These are phyloP conservation scores for Venustaconcha ellipsiformis DNA, from an alignment of 1,140 invertebrate genomes.

Conservation along the genomic window DNA sequence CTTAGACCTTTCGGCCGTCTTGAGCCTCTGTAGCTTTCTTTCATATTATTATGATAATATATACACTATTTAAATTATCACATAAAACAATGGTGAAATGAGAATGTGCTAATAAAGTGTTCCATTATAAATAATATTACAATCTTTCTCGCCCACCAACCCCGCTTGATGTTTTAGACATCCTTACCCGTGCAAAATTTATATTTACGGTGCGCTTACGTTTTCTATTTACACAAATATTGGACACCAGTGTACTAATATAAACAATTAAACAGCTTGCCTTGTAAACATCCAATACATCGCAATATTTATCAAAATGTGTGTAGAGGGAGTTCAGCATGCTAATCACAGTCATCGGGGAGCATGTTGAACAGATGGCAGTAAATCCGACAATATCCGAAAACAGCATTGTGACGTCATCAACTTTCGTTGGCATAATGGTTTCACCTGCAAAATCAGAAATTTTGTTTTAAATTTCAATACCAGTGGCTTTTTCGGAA, in stretches of 20 bases:
- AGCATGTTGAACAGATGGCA: constrained; percentile 73
- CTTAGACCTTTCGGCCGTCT: too few relatives aligned
- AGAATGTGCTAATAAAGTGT: too few relatives aligned
- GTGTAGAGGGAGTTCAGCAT: constrained; percentile 94
- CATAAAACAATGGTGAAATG: too few relatives aligned
- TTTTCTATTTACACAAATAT: not conserved
- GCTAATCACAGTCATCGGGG: constrained; percentile 78
- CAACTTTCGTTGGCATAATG: constrained; percentile 91
- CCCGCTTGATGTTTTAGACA: too few relatives aligned
- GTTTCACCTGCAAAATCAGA: constrained; percentile 77
- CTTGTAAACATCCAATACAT: constrained; percentile 90
- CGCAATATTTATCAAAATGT: constrained; percentile 91
- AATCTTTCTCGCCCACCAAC: too few relatives aligned
- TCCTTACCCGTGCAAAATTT: too few relatives aligned
- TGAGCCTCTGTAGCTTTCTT: too few relatives aligned
- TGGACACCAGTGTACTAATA: not conserved
- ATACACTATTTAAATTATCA: too few relatives aligned
- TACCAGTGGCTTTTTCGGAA: too few relatives aligned
- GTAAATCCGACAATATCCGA: constrained; percentile 97
- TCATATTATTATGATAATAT: too few relatives aligned
- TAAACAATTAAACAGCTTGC: constrained; percentile 69
- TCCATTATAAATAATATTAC: too few relatives aligned
- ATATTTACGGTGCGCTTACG: too few relatives aligned
- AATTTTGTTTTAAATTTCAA: not conserved
- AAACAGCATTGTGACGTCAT: constrained; percentile 93